Evolutionary conservation across 2,888 invertebrate genomes (phyloP).

Genomic region (Ophioninae sp.): DNA sequence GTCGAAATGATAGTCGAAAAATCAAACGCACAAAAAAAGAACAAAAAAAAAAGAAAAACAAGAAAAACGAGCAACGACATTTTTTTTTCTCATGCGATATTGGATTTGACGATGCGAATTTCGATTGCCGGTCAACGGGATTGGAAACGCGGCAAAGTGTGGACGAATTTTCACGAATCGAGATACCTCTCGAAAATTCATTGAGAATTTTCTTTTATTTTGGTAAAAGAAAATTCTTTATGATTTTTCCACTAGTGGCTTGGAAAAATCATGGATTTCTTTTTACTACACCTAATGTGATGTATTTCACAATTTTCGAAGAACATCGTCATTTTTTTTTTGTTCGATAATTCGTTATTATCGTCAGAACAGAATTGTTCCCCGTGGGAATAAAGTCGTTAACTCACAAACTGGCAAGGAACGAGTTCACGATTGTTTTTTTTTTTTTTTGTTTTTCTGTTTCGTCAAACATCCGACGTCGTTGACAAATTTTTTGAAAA

Average conservation of each 20-base stretch:
- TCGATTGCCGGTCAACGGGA: background rate
- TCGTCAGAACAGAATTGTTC: no score
- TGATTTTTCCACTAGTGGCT: no score
- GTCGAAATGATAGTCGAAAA: conserved; percentile 2
- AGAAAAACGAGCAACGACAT: background rate
- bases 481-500: background rate
- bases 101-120: background rate
- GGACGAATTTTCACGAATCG: background rate
- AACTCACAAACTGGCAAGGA: no score
- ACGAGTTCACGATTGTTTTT: no score
- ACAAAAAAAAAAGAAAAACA: no score
- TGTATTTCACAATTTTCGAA: background rate
- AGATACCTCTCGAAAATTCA: background rate
- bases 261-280: no score
- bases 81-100: background rate
- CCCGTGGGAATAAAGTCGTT: no score
- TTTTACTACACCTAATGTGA: background rate
- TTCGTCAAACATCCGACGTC: background rate
- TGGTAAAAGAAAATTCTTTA: no score
- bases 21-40: no score
- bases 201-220: background rate
- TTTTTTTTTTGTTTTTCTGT: background rate
- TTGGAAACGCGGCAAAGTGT: background rate
- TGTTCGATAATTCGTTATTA: no score
- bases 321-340: background rate